phyloP scores from a whole-genome alignment of 2,113 vertebrate species.

The Callocephalon fimbriatum region DNA sequence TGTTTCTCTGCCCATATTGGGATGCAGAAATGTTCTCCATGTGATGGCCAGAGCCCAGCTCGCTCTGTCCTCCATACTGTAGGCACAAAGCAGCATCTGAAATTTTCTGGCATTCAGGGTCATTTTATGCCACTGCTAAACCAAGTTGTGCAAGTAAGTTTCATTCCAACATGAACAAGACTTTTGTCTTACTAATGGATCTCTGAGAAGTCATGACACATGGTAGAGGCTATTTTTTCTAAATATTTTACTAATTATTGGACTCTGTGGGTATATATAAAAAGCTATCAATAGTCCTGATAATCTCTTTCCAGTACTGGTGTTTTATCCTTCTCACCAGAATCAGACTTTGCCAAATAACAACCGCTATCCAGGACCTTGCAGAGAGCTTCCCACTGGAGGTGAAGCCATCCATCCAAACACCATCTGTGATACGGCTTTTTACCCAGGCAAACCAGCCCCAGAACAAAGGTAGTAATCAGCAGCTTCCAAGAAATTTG shows the following conservation, averaged over 20 bases:
- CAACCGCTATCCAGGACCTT: not conserved
- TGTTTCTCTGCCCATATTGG: not conserved
- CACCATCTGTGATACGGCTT: not conserved
- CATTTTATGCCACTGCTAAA: not conserved
- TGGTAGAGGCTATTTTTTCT: not conserved
- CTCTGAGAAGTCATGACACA: not conserved
- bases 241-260: not conserved
- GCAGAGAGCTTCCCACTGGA: not conserved
- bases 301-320: not conserved
- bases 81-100: not conserved
- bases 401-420: not conserved
- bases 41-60: not conserved
- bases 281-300: not conserved
- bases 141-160: not conserved
- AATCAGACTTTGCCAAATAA: not conserved
- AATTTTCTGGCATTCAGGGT: not conserved
- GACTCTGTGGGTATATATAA: fast-evolving
- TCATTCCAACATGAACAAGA: not conserved
- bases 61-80: not conserved
- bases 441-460: not conserved
- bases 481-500: not conserved
- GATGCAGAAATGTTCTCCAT: not conserved
- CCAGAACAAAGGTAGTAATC: not conserved
- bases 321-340: not conserved
- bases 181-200: not conserved